phyloP scores from a whole-genome alignment of 2,113 vertebrate species.

The Oophaga pumilio region DNA sequence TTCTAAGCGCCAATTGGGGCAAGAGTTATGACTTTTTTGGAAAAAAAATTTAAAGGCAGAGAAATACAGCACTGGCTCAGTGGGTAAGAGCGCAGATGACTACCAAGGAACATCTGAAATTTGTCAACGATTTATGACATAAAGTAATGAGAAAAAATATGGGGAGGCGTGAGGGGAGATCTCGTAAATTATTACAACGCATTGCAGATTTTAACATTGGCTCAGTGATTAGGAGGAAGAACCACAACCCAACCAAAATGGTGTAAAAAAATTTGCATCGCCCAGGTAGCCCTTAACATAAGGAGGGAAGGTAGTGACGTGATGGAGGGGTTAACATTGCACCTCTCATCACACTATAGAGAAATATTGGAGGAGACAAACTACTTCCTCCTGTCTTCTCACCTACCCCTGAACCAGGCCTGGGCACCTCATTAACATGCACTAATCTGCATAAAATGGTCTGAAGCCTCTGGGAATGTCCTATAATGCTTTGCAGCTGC shows the following conservation, averaged over 20 bases:
- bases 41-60: background rate
- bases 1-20: too few species aligned
- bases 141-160: too few species aligned
- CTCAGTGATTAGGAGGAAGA: background rate
- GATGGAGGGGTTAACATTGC: background rate
- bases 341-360: background rate
- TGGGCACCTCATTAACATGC: slow-evolving; percentile 10
- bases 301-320: background rate
- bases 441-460: slow-evolving; percentile 40
- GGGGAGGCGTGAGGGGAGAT: too few species aligned
- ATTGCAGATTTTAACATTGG: too few species aligned
- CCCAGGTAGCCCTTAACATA: background rate
- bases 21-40: too few species aligned
- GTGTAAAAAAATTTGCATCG: background rate
- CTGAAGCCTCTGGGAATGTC: background rate
- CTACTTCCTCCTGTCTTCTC: background rate
- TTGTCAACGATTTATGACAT: too few species aligned
- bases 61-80: background rate
- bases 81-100: background rate
- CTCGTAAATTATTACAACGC: too few species aligned
- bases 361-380: slow-evolving; percentile 14
- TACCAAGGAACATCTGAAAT: background rate
- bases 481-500: slow-evolving; percentile 21
- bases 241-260: background rate
- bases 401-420: slow-evolving; percentile 4